Evolutionary conservation across 2,797 vertebrate genomes (phyloP).

Genomic region (Pseudochirops cupreus): DNA sequence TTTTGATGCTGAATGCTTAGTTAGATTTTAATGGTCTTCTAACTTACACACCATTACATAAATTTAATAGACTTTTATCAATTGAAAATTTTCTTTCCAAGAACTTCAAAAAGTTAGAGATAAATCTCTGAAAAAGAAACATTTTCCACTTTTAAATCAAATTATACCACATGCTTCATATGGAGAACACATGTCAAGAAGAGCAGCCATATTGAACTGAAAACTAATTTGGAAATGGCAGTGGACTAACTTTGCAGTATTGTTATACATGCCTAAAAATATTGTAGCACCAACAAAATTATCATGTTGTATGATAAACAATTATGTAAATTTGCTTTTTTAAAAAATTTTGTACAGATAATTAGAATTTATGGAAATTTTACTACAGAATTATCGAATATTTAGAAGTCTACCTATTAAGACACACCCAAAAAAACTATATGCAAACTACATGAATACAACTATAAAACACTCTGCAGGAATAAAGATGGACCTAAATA

Average conservation of each 20-base stretch:
- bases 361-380: background rate
- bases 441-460: background rate
- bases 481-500: background rate
- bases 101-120: background rate
- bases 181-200: conserved; percentile 1
- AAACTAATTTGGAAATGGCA: background rate
- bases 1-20: background rate
- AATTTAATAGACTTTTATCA: background rate
- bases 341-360: background rate
- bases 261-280: background rate
- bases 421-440: background rate
- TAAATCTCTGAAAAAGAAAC: background rate
- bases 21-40: conserved; percentile 59
- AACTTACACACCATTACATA: conserved; percentile 46
- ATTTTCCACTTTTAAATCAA: background rate
- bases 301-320: background rate
- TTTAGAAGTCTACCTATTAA: background rate
- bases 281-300: background rate
- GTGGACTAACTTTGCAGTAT: background rate
- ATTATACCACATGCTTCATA: background rate
- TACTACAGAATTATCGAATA: background rate
- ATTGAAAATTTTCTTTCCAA: background rate
- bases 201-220: background rate
- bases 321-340: background rate
- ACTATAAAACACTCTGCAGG: background rate